Evolutionary conservation across 2,888 invertebrate genomes (phyloP), one percentile per base, ranked within the genome.

Genomic region (Scaptomyza cyrtandrae): DNA sequence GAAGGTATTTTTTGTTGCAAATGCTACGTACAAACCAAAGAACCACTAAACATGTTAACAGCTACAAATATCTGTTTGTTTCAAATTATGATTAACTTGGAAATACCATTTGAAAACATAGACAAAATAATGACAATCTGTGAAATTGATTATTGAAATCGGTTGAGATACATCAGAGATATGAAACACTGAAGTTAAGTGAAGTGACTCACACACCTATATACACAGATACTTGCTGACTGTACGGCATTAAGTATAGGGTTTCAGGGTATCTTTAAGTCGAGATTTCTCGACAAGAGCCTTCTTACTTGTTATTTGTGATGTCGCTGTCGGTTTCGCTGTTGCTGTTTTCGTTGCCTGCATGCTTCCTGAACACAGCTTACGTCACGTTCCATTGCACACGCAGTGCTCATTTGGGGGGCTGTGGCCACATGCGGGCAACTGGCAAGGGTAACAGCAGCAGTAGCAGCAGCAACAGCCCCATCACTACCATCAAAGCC

Each of bases 401-500:
- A 53, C 68, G 63, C 62, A 73, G 68, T 62, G 57, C 67, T 56
- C 75, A 69, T 74, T 78, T 60, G 68, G 63, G 48, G n/a, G n/a
- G 35, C 45, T 71, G 56, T 78, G 68, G 62, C 79, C 72, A 70
- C 69, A 79, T 71, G 64, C 66, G 64, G 78, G 75, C 53, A 69
- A 69, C 43, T 19, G 53, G 44, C 24, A 33, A 27, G 16, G 27
- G 19, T 14, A 27, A 29, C 16, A 31, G 6, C 24, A 24, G 24
- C 24, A 24, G 24, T 5, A 6, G 29, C 29, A 29, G 2, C 7
- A 29, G 29, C 7, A 31, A 11, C 35, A n/a, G 37, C 43, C 49
- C 5, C 29, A 31, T 14, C 14, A 11, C 14, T 11, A 29, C 33
- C 33, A 35, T 24, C 24, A 24, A 24, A 24, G 4, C 14, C 46